phyloP scores from a whole-genome alignment of 2,113 vertebrate species.

The Pheucticus melanocephalus region DNA sequence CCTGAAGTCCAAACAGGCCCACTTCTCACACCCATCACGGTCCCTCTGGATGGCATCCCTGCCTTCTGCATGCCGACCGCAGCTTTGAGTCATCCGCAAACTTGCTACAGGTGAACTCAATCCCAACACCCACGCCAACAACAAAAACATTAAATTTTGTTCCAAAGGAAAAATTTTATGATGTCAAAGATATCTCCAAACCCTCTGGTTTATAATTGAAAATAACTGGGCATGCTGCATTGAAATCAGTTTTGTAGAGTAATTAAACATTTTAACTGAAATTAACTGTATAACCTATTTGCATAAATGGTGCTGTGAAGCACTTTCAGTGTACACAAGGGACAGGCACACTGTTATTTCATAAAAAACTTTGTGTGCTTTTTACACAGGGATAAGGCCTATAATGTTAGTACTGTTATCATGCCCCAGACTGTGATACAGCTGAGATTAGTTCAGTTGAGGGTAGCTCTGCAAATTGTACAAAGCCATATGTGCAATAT shows the following conservation, averaged over 20 bases:
- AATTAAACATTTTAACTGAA: conserved; percentile 68
- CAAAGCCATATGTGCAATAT: background rate
- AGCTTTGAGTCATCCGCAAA: background rate
- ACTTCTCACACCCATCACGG: background rate
- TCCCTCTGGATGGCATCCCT: background rate
- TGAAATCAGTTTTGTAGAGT: conserved; percentile 16
- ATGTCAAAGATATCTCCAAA: background rate
- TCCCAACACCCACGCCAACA: background rate
- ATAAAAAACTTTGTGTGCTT: conserved; percentile 16
- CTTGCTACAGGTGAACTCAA: background rate
- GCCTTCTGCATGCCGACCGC: rapidly evolving
- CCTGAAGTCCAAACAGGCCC: background rate
- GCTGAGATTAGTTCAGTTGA: background rate
- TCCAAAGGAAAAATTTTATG: background rate
- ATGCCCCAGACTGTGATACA: background rate
- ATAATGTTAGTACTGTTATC: conserved; percentile 32
- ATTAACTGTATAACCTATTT: conserved; percentile 60
- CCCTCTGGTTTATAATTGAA: conserved; percentile 39
- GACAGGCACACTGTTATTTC: conserved; percentile 45
- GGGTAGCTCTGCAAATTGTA: background rate
- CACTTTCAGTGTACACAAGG: conserved; percentile 36
- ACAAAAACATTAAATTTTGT: background rate
- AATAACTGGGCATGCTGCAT: background rate
- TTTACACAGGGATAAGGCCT: conserved; percentile 22
- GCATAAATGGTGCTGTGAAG: conserved; percentile 57